Evolutionary conservation across 2,888 invertebrate genomes (phyloP).

Genomic region (Parthenolecanium corni): DNA sequence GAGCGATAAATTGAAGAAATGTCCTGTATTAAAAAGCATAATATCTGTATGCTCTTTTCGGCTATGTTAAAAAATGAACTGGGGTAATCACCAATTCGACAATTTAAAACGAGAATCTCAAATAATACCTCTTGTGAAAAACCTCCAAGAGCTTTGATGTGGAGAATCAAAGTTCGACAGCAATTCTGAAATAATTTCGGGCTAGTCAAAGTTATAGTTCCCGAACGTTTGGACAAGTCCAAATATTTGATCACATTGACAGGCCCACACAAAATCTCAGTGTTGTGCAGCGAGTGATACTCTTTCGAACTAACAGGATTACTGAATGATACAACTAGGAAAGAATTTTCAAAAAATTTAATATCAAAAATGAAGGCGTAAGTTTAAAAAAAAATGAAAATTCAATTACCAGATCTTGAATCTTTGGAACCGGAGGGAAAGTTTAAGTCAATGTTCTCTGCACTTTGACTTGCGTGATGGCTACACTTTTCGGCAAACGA

Average conservation of each 20-base stretch:
- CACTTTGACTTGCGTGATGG: no score
- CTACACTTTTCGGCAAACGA: no score
- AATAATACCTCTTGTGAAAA: slow-evolving; percentile 16
- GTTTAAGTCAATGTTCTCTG: no score
- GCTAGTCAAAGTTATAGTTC: slow-evolving; percentile 73
- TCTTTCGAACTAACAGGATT: slow-evolving; percentile 69
- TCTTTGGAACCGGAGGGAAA: no score
- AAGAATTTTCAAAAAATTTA: neutral
- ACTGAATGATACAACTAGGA: slow-evolving; percentile 40
- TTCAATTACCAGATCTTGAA: no score
- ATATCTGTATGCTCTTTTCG: no score
- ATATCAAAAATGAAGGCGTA: neutral
- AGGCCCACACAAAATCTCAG: slow-evolving; percentile 83
- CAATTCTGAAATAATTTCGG: slow-evolving; percentile 68
- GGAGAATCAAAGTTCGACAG: slow-evolving; percentile 65
- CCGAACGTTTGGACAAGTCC: slow-evolving; percentile 73
- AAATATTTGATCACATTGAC: slow-evolving; percentile 67
- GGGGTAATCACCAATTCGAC: no score
- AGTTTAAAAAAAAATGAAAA: no score
- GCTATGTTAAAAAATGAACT: no score
- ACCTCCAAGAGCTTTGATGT: slow-evolving; percentile 53
- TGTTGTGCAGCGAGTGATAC: slow-evolving; percentile 74
- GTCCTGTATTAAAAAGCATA: no score
- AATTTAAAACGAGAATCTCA: no score
- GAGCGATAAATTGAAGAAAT: no score